Evolutionary conservation across 2,888 invertebrate genomes (phyloP).

Genomic region (Anagyrus pseudococci): DNA sequence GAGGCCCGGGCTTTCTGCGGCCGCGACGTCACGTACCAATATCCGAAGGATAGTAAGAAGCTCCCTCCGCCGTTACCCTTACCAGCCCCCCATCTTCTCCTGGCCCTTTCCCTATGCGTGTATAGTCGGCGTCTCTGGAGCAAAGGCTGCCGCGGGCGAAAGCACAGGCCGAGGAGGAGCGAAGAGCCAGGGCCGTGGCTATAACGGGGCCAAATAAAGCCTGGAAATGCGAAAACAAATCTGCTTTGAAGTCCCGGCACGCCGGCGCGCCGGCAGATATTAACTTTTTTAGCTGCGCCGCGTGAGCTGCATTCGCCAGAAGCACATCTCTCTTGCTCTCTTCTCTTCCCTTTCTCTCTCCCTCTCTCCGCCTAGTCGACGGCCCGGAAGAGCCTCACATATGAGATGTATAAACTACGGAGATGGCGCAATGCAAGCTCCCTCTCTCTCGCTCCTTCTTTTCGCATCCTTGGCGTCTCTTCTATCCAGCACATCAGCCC

Average conservation of each 20-base stretch:
- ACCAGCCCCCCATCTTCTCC: too few species aligned
- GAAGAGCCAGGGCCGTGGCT: constrained; percentile 7
- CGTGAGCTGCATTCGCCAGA: constrained; percentile 49
- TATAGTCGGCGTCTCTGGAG: too few species aligned
- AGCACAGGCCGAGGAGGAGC: constrained; percentile 5
- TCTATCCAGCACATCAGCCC: neutral
- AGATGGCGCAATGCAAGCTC: constrained; percentile 49
- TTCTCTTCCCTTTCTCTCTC: neutral
- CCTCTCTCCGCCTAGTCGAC: too few species aligned
- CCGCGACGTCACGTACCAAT: constrained; percentile 33
- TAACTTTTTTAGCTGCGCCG: constrained; percentile 55
- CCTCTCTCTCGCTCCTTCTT: constrained; percentile 30
- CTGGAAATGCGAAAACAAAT: constrained; percentile 54
- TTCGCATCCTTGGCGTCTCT: constrained; percentile 39
- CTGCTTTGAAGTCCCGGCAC: constrained; percentile 53
- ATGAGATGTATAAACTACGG: constrained; percentile 53
- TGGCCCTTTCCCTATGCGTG: too few species aligned
- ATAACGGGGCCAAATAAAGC: constrained; percentile 46
- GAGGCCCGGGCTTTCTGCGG: neutral
- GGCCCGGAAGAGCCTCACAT: too few species aligned
- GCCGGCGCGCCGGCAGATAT: constrained; percentile 52
- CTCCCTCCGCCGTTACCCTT: too few species aligned
- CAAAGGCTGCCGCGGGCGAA: too few species aligned
- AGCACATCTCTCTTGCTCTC: too few species aligned
- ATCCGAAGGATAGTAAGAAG: constrained; percentile 30